Conservation (phyloP, 2,888 invertebrate species). For the Strigamia maritima region DNA sequence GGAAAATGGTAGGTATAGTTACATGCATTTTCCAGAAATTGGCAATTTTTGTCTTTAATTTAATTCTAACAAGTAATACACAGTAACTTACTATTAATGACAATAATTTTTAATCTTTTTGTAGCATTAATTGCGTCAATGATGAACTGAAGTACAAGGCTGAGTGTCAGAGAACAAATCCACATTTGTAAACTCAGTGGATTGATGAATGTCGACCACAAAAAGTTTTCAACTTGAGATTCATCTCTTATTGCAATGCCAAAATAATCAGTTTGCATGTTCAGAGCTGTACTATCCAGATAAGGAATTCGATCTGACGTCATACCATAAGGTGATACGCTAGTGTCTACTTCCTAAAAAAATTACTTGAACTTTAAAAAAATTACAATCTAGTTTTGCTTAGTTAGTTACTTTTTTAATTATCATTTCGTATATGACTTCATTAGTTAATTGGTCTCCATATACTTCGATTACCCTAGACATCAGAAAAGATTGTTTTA, state of each 20-base stretch:
- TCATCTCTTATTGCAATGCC: not conserved
- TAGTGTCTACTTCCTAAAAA: not conserved
- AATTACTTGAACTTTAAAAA: not conserved
- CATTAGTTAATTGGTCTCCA: not conserved
- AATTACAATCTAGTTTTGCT: too few relatives aligned
- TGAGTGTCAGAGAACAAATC: not conserved
- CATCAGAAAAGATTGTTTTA: too few relatives aligned
- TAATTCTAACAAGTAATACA: too few relatives aligned
- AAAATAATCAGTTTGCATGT: not conserved
- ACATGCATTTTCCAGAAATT: too few relatives aligned
- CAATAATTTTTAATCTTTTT: too few relatives aligned
- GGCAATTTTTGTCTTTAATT: too few relatives aligned
- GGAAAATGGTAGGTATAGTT: too few relatives aligned
- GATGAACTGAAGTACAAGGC: not conserved
- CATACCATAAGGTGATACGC: not conserved
- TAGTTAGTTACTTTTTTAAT: not conserved
- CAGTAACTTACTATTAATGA: too few relatives aligned
- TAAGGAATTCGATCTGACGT: not conserved
- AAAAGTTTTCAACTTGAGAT: not conserved
- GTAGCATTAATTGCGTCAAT: not conserved
- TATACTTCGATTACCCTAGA: not conserved
- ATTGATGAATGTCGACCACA: not conserved
- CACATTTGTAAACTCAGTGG: not conserved
- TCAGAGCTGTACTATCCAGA: not conserved
- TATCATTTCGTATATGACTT: not conserved